A percentile compares a stretch with the other conserved stretches of the same genome.
phyloP scores from a whole-genome alignment of 2,888 invertebrate species.

The Ceramica pisi region DNA sequence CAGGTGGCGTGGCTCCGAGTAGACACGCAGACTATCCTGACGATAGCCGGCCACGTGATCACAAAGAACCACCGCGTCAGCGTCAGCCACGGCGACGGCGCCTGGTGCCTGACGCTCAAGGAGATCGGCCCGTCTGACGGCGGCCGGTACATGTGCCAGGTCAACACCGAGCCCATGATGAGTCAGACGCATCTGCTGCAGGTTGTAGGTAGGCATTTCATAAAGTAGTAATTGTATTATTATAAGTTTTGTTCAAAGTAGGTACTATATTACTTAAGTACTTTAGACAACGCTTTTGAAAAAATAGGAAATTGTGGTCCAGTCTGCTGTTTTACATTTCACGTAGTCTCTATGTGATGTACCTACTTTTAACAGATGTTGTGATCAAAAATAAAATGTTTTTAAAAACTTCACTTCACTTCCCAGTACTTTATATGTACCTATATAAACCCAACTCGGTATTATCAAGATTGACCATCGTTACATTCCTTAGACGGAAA shows the following conservation, averaged over 20 bases:
- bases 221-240: neutral
- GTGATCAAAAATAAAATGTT: too few species aligned
- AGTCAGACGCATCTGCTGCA: slow-evolving; percentile 86
- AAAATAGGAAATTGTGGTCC: too few species aligned
- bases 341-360: too few species aligned
- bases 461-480: too few species aligned
- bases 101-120: slow-evolving; percentile 95
- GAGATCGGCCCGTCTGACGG: slow-evolving; percentile 95
- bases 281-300: too few species aligned
- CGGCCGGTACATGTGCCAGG: slow-evolving; percentile 95
- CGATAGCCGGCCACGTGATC: slow-evolving; percentile 97
- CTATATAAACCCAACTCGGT: too few species aligned
- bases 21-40: slow-evolving; percentile 97
- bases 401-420: too few species aligned
- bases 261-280: too few species aligned
- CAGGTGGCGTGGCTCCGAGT: slow-evolving; percentile 98
- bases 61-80: slow-evolving; percentile 97
- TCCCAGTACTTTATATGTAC: too few species aligned
- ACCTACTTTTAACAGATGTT: too few species aligned
- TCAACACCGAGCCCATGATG: slow-evolving; percentile 89
- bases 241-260: neutral
- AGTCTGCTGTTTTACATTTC: too few species aligned
- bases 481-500: too few species aligned
- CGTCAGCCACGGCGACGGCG: slow-evolving; percentile 95
- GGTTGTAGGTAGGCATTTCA: slow-evolving; percentile 79